These are phyloP conservation scores for Eolophus roseicapilla DNA, from an alignment of 2,113 vertebrate genomes.

Conservation along the genomic window DNA sequence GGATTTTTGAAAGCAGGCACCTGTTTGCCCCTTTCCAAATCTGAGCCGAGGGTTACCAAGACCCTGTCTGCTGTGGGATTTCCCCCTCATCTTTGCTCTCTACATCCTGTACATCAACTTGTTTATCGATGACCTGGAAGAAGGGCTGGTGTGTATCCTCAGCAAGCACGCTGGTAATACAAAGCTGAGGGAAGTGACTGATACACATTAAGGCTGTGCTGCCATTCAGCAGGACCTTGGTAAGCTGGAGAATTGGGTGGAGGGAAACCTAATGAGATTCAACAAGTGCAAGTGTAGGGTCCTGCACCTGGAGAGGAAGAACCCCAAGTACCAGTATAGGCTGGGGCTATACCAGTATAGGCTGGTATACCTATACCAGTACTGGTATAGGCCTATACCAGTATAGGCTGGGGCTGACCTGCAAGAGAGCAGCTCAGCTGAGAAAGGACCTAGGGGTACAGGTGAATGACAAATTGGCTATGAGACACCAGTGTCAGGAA, in stretches of 20 bases:
- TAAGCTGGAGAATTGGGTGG: not conserved
- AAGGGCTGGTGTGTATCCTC: not conserved
- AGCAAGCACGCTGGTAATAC: not conserved
- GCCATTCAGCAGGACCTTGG: not conserved
- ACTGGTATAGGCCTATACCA: no score
- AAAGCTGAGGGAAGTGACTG: not conserved
- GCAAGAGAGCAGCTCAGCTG: not conserved
- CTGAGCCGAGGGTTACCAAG: not conserved
- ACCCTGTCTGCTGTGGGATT: rapidly evolving
- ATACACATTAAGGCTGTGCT: not conserved
- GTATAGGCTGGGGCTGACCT: not conserved
- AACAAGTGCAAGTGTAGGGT: not conserved
- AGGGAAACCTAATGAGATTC: not conserved
- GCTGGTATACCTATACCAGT: no score
- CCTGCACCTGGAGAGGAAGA: not conserved
- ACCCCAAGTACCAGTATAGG: not conserved
- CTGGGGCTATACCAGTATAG: no score
- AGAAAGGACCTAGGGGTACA: not conserved
- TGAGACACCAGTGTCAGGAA: not conserved
- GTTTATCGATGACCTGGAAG: not conserved
- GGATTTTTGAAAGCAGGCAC: not conserved
- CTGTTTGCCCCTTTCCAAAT: rapidly evolving
- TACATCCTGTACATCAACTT: not conserved
- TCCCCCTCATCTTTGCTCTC: not conserved
- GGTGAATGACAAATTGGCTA: not conserved